phyloP scores from a whole-genome alignment of 2,888 invertebrate species.

The Keiferia lycopersicella region DNA sequence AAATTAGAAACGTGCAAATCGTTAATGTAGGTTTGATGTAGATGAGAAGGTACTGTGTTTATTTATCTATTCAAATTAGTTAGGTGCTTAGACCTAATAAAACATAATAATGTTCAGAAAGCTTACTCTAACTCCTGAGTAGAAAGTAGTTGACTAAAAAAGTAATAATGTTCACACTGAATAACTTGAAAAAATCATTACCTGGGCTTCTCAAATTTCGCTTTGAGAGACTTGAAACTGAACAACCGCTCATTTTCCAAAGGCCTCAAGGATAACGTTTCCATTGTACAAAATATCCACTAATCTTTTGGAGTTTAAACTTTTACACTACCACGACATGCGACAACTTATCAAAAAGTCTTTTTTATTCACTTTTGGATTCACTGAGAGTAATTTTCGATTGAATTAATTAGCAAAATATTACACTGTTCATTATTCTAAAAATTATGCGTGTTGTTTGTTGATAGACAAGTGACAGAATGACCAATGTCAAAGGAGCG shows the following conservation, averaged over 20 bases:
- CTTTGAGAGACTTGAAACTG: conserved; percentile 67
- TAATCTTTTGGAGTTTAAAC: neutral
- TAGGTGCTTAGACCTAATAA: no score
- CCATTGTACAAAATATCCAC: conserved; percentile 12
- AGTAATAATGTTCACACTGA: no score
- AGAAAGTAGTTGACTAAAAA: no score
- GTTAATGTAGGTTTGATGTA: no score
- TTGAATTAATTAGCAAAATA: neutral
- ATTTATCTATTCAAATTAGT: no score
- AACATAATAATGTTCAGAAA: no score
- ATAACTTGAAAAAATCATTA: conserved; percentile 40
- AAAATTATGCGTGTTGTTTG: conserved; percentile 12
- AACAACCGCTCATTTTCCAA: conserved; percentile 60
- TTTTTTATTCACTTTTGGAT: neutral
- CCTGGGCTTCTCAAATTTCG: conserved; percentile 69
- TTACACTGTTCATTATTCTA: conserved; percentile 1
- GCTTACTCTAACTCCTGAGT: no score
- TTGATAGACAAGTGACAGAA: conserved; percentile 10
- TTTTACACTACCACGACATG: neutral
- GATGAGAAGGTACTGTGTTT: no score
- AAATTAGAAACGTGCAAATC: no score
- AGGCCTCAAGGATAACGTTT: conserved; percentile 61
- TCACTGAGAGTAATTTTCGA: conserved; percentile 18
- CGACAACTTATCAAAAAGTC: neutral
- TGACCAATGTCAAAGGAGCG: neutral